Evolutionary conservation across 1,140 invertebrate species (phyloP).

Genomic region (Thrips palmi): DNA sequence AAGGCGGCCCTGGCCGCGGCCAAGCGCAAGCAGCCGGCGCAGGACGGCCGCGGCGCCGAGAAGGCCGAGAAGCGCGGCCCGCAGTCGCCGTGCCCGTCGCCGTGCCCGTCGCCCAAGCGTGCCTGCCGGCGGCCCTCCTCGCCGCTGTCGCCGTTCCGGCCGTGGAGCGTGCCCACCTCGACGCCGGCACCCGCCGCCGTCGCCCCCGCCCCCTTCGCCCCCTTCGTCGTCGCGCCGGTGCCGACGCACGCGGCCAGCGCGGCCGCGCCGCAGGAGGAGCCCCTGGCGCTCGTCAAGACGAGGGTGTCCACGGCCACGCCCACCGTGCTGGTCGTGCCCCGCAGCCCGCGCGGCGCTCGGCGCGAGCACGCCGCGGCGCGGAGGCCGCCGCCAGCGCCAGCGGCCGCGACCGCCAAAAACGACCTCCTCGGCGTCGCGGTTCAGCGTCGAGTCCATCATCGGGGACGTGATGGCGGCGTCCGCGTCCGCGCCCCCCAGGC

Average conservation of each 20-base stretch:
- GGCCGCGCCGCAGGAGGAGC: slow-evolving; percentile 23
- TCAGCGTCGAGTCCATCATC: too few species aligned
- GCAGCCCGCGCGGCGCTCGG: too few species aligned
- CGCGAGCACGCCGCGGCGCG: slow-evolving; percentile 15
- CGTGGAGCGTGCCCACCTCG: slow-evolving; percentile 26
- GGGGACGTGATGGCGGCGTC: too few species aligned
- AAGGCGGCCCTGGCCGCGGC: slow-evolving; percentile 49
- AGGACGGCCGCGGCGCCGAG: slow-evolving; percentile 20
- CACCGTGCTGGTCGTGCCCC: slow-evolving; percentile 18
- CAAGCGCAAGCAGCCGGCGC: slow-evolving; percentile 38
- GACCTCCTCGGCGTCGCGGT: too few species aligned
- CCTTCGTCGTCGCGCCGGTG: slow-evolving; percentile 16
- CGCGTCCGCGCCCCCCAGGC: neutral
- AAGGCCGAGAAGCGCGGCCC: slow-evolving; percentile 20
- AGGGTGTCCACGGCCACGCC: slow-evolving; percentile 8
- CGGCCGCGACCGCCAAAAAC: slow-evolving; percentile 9
- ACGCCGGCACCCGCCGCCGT: slow-evolving; percentile 17
- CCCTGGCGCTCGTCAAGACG: slow-evolving; percentile 26
- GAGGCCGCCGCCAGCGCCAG: slow-evolving; percentile 15
- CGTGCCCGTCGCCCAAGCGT: too few species aligned
- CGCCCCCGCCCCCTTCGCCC: slow-evolving; percentile 16
- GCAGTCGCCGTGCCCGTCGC: too few species aligned
- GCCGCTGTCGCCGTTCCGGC: too few species aligned
- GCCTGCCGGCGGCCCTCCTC: too few species aligned
- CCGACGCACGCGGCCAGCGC: slow-evolving; percentile 15